A percentile compares a stretch with the other conserved stretches of the same genome.
Conservation (phyloP, 1,140 invertebrate genomes). For the Aphaenogaster rudis region DNA sequence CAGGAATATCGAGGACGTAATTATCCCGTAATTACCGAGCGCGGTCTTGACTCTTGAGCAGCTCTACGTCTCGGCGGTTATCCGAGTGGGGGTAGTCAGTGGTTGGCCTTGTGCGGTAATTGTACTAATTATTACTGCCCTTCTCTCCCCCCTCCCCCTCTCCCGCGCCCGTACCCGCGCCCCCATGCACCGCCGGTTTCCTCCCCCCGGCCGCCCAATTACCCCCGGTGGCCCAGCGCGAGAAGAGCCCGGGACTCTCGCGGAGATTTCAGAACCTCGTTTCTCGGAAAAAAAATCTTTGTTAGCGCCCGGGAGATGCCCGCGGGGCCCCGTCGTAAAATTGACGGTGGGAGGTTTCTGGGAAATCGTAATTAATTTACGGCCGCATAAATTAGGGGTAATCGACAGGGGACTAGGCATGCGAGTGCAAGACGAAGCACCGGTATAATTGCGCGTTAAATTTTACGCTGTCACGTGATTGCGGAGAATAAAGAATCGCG, state of each 20-base stretch:
- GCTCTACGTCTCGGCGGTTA: constrained; percentile 61
- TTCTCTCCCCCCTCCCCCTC: constrained; percentile 66
- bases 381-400: constrained; percentile 49
- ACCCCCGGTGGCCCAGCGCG: constrained; percentile 61
- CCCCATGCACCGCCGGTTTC: constrained; percentile 65
- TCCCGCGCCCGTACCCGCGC: constrained; percentile 34
- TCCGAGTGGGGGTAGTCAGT: constrained; percentile 78
- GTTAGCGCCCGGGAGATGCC: constrained; percentile 44
- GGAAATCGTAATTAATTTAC: constrained; percentile 63
- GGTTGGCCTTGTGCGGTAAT: constrained; percentile 86
- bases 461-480: constrained; percentile 13
- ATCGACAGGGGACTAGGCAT: constrained; percentile 40
- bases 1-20: constrained; percentile 87
- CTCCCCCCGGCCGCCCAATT: constrained; percentile 70
- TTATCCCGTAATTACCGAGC: constrained; percentile 86
- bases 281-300: constrained; percentile 69
- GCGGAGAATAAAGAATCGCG: not conserved
- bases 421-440: not conserved
- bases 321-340: constrained; percentile 39
- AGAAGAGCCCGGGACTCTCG: constrained; percentile 42
- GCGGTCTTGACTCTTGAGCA: constrained; percentile 83
- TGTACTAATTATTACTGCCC: constrained; percentile 86
- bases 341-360: constrained; percentile 62
- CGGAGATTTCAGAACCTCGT: constrained; percentile 63
- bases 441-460: constrained; percentile 18